Evolutionary conservation across 1,140 invertebrate genomes (phyloP).

Genomic region (Aphelenchoides besseyi): DNA sequence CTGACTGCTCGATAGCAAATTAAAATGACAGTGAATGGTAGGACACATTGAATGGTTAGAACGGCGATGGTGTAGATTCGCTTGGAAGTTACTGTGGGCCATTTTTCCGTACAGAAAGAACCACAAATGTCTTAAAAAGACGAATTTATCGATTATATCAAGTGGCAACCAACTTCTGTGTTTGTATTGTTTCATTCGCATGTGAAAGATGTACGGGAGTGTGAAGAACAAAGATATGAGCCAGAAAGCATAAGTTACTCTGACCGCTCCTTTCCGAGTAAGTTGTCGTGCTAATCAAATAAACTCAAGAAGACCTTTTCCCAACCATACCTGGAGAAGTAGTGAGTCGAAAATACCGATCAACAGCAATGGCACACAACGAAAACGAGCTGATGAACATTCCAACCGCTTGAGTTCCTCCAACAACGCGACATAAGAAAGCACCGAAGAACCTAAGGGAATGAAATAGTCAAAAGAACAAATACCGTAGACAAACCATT

Average conservation of each 20-base stretch:
- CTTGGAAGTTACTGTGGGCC: slow-evolving; percentile 45
- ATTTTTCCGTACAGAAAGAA: slow-evolving; percentile 57
- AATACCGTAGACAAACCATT: slow-evolving; percentile 50
- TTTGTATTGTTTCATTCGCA: slow-evolving; percentile 54
- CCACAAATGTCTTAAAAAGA: slow-evolving; percentile 43
- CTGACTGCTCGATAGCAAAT: slow-evolving; percentile 58
- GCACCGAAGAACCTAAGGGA: slow-evolving; percentile 52
- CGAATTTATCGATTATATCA: too few species aligned
- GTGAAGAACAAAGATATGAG: slow-evolving; percentile 57
- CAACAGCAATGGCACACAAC: slow-evolving; percentile 56
- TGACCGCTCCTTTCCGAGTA: slow-evolving; percentile 36
- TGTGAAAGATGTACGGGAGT: slow-evolving; percentile 61
- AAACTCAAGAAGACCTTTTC: not conserved
- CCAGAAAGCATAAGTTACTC: slow-evolving; percentile 56
- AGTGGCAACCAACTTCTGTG: too few species aligned
- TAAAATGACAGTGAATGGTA: slow-evolving; percentile 62
- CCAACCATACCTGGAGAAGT: not conserved
- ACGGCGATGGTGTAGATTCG: slow-evolving; percentile 50
- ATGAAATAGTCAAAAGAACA: not conserved
- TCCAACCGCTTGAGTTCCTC: slow-evolving; percentile 60
- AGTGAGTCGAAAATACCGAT: slow-evolving; percentile 49
- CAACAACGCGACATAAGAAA: slow-evolving; percentile 61
- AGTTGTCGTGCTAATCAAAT: slow-evolving; percentile 39
- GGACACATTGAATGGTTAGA: slow-evolving; percentile 52
- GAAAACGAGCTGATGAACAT: slow-evolving; percentile 57